Evolutionary conservation across 2,888 invertebrate species (phyloP), one percentile per base, ranked within the genome.

Genomic region (Pyralis farinalis): DNA sequence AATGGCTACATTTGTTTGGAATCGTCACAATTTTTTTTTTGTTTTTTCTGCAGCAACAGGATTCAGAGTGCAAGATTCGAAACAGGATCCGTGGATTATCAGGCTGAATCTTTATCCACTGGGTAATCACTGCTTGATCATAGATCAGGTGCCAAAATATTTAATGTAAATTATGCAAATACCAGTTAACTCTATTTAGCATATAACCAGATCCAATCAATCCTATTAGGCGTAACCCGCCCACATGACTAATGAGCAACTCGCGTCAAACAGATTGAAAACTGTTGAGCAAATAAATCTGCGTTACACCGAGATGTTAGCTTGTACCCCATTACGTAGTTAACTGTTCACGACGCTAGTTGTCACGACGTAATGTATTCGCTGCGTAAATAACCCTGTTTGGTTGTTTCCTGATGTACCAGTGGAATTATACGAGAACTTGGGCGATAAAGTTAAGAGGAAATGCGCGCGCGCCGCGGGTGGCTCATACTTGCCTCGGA

Each of bases 291-390:
- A 12, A 12, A 31, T 12, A 11, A 12, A 11, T 11, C 12, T 31
- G n/a, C 7, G 12, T 31, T 11, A 31, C 12, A 31, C 11, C 12
- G 11, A 12, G 12, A 31, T 11, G 8, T 4, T 30, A 3, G 30
- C 40, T 57, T 69, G 69, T 69, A 72, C 66, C 68, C 72, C 64
- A 71, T 74, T 70, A 74, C 63, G 53, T 56, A 54, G 62, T 68
- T 71, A 77, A 75, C 70, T 55, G 65, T 63, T 54, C 63, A 47
- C 51, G 73, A 71, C 77, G 64, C 63, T 46, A 38, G 56, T 62
- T 70, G 71, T 76, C 75, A 64, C 64, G 58, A 51, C 45, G 54
- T 68, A 58, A 72, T 66, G 64, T 71, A 76, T 67, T 64, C 55
- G 46, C 55, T 47, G 60, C 61, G 69, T 71, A 68, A 71, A 62